phyloP scores from a whole-genome alignment of 2,113 vertebrate species.

The Terrapene triunguis region DNA sequence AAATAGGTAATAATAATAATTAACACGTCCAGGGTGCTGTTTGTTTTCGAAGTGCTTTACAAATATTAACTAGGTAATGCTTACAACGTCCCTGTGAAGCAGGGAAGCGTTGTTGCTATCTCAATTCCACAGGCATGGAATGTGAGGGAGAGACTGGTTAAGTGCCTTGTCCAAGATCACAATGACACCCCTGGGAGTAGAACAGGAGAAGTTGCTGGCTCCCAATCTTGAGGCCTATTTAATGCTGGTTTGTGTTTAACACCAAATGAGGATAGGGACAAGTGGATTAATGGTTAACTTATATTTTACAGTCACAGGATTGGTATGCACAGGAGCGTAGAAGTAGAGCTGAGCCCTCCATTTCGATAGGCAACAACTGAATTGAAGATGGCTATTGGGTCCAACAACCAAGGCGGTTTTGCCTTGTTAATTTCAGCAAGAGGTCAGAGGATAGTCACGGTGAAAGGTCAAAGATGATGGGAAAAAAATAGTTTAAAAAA shows the following conservation, averaged over 20 bases:
- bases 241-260: background rate
- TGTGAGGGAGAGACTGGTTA: conserved; percentile 22
- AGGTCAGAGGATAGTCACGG: background rate
- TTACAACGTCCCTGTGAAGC: conserved; percentile 21
- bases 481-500: background rate
- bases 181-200: background rate
- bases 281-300: accelerated
- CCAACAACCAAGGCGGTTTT: background rate
- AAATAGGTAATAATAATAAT: conserved; percentile 75
- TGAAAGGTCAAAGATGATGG: accelerated
- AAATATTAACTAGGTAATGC: conserved; percentile 2
- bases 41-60: conserved; percentile 63
- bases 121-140: background rate
- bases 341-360: background rate
- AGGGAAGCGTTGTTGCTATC: conserved; percentile 49
- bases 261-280: accelerated
- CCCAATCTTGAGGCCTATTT: background rate
- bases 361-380: background rate
- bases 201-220: accelerated
- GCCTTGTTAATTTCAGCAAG: background rate
- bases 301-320: background rate
- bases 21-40: conserved; percentile 57
- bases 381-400: background rate
- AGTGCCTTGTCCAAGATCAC: background rate
- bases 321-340: background rate